Percentiles rank a stretch among this genome's conserved stretches.
These are phyloP conservation scores for Drosophila leontia DNA, from an alignment of 1,140 invertebrate genomes.

Conservation along the genomic window DNA sequence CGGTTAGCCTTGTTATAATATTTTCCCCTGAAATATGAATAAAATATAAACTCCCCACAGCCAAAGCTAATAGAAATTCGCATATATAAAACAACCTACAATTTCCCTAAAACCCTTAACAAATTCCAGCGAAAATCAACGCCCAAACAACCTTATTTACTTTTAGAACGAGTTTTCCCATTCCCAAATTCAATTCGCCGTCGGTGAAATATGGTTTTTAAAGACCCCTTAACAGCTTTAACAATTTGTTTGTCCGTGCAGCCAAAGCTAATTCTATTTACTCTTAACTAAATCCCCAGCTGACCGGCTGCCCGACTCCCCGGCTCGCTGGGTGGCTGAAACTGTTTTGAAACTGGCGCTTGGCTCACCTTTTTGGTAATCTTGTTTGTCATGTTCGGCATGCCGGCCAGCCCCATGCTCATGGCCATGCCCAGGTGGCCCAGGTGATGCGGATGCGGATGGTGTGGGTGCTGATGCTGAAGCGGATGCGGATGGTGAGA, in stretches of 20 bases:
- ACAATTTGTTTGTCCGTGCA: conserved; percentile 36
- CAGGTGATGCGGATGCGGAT: conserved; percentile 55
- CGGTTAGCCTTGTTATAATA: not conserved
- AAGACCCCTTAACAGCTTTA: conserved; percentile 17
- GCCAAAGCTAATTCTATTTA: conserved; percentile 39
- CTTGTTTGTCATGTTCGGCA: conserved; percentile 81
- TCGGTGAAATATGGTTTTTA: conserved; percentile 12
- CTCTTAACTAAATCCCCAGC: conserved; percentile 39
- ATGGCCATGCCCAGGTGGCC: conserved; percentile 81
- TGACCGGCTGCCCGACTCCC: not conserved
- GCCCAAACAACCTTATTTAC: not conserved
- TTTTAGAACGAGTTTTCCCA: conserved; percentile 2
- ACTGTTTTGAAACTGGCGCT: conserved; percentile 11
- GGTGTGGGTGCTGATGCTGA: conserved; percentile 60
- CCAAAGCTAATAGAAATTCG: not conserved
- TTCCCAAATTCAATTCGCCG: not conserved
- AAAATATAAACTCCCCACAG: not conserved
- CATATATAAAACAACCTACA: not conserved
- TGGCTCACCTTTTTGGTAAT: conserved; percentile 83
- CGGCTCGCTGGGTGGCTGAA: conserved; percentile 3
- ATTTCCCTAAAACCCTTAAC: not conserved
- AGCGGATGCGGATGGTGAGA: conserved; percentile 37
- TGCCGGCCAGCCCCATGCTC: conserved; percentile 80
- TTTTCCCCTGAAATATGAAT: not conserved
- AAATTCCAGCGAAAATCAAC: not conserved